Evolutionary conservation across 1,140 invertebrate species (phyloP), one percentile per base, ranked within the genome.

Genomic region (Lamellibrachia luymesi): DNA sequence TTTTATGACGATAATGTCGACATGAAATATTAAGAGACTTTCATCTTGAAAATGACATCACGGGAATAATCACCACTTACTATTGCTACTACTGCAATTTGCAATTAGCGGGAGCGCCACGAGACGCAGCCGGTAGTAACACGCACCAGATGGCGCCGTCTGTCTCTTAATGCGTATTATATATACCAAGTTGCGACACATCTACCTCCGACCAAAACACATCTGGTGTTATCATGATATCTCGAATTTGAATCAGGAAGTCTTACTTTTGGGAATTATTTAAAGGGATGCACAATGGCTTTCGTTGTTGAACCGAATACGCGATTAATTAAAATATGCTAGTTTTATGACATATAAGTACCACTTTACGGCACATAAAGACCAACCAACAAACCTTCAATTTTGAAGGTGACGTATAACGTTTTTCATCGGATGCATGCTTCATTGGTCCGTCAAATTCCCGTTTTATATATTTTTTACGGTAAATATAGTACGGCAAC

Each of bases 21-120:
- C 64, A 80, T 80, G 64, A 80, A 80, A 80, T 80, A 80, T 8
- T 80, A 80, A 80, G 64, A 80, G 1, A 80, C 64, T 80, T 80
- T 80, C 64, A 80, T 80, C 64, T 80, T 80, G 64, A 80, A 80
- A 80, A 80, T 80, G 64, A 80, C 64, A 80, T 80, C 64, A 22
- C 64, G 64, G 64, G 25, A 80, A 80, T 80, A 80, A 80, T 80
- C 64, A 22, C 64, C 25, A 22, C 64, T 6, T 80, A 80, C 64
- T 80, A 80, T 22, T 8, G 64, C 2, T 80, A 2, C 64, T 80
- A 80, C 64, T 80, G 64, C 64, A 80, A 80, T 80, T 80, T 80
- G 64, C 64, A 80, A 80, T 17, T 80, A 80, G 64, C 64, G 64
- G 13, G 13, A 80, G 64, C 64, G 64, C 64, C 64, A 22, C 2